Percentiles rank a stretch among this genome's conserved stretches.
Evolutionary conservation across 2,888 invertebrate species (phyloP).

Genomic region (Eutolmus rufibarbis): DNA sequence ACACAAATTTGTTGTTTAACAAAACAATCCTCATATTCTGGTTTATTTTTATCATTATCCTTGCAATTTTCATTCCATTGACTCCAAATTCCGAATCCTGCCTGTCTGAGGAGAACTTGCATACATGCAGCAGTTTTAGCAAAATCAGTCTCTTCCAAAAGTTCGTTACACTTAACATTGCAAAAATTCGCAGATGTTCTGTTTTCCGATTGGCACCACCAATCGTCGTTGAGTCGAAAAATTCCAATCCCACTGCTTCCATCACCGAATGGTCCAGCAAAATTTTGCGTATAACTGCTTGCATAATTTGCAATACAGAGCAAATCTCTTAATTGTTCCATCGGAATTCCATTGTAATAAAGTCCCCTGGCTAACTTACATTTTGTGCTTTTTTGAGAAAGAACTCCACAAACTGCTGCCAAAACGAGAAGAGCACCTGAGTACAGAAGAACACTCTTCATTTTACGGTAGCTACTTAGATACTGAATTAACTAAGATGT

Average conservation of each 20-base stretch:
- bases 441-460: neutral
- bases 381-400: neutral
- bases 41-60: neutral
- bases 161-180: neutral
- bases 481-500: neutral
- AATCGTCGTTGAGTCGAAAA: neutral
- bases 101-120: neutral
- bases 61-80: slow-evolving; percentile 20
- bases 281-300: neutral
- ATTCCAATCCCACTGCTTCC: neutral
- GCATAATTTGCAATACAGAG: neutral
- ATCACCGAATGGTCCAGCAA: neutral
- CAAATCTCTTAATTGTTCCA: neutral
- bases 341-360: neutral
- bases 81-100: neutral
- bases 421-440: neutral
- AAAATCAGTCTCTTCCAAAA: neutral
- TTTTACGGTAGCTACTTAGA: neutral
- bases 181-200: neutral
- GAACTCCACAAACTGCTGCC: neutral
- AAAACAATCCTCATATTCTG: slow-evolving; percentile 7
- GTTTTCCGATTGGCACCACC: neutral
- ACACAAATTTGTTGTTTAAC: neutral
- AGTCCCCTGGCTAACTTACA: neutral
- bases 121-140: neutral